A percentile compares a stretch with the other conserved stretches of the same genome.
These are phyloP conservation scores for Zaprionus camerounensis DNA, from an alignment of 1,140 invertebrate species.

Conservation along the genomic window DNA sequence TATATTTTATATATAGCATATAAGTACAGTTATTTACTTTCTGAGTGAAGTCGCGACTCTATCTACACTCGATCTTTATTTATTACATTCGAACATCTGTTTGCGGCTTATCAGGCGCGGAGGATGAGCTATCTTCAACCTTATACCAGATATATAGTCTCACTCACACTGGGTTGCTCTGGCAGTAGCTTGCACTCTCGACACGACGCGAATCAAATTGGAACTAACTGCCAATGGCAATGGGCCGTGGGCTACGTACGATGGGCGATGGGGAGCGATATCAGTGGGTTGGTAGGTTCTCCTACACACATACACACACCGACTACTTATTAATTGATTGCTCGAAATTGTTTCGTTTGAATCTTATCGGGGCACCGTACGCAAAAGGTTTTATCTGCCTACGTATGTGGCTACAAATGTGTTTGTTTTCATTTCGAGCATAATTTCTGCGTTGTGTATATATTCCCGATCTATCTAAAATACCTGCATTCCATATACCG, in stretches of 20 bases:
- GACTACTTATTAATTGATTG: constrained; percentile 71
- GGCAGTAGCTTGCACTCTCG: constrained; percentile 56
- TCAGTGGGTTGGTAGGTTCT: constrained; percentile 48
- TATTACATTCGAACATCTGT: constrained; percentile 28
- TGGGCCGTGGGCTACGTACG: constrained; percentile 16
- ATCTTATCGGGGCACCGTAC: constrained; percentile 47
- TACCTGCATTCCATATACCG: not conserved
- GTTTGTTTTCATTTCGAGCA: constrained; percentile 49
- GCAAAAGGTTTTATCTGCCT: constrained; percentile 61
- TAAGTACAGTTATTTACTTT: constrained; percentile 3
- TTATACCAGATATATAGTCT: constrained; percentile 31
- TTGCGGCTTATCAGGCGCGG: constrained; percentile 14
- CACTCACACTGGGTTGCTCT: constrained; percentile 29
- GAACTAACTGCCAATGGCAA: constrained; percentile 63
- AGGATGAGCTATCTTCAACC: constrained; percentile 48
- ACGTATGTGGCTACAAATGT: constrained; percentile 56
- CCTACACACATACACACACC: constrained; percentile 9
- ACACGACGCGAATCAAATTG: constrained; percentile 73
- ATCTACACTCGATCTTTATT: constrained; percentile 64
- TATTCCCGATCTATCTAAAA: not conserved
- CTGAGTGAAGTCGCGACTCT: constrained; percentile 9
- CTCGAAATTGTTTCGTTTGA: constrained; percentile 60
- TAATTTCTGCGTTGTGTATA: constrained; percentile 19
- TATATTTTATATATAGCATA: not conserved
- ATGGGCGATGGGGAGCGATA: constrained; percentile 39